These are phyloP conservation scores for Sycophaga agraensis DNA, from an alignment of 1,140 invertebrate genomes.

Conservation along the genomic window DNA sequence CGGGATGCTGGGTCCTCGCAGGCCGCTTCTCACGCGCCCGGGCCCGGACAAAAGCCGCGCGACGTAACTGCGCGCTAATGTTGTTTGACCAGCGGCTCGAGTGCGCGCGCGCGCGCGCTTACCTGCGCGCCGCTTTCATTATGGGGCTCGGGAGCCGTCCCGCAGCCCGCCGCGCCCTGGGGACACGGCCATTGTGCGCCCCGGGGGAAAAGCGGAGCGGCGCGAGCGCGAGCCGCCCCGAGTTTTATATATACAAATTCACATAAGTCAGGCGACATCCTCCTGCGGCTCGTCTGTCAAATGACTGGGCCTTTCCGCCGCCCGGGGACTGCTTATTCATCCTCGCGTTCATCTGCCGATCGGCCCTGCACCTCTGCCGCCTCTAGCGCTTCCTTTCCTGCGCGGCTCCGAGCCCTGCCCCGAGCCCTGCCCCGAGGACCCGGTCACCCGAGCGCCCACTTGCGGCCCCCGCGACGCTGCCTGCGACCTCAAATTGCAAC, in stretches of 20 bases:
- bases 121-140: background rate
- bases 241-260: background rate
- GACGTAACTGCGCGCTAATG: slow-evolving; percentile 3
- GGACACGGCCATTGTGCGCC: slow-evolving; percentile 11
- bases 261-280: slow-evolving; percentile 17
- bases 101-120: background rate
- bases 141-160: background rate
- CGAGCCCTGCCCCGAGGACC: too few relatives aligned
- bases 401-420: too few relatives aligned
- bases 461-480: too few relatives aligned
- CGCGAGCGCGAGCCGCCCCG: background rate
- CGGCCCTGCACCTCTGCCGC: background rate
- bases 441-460: too few relatives aligned
- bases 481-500: too few relatives aligned
- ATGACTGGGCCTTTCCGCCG: slow-evolving; percentile 12
- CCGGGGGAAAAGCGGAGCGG: background rate
- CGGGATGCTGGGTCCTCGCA: background rate
- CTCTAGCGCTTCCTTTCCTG: too few relatives aligned
- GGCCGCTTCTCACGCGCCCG: too few relatives aligned
- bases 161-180: slow-evolving; percentile 15
- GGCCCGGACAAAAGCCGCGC: background rate
- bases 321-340: background rate
- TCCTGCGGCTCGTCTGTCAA: slow-evolving; percentile 14
- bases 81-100: slow-evolving; percentile 21
- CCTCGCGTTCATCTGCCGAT: slow-evolving; percentile 18